Percentiles rank a stretch among this genome's conserved stretches.
Evolutionary conservation across 1,140 invertebrate genomes (phyloP).

Genomic region (Pristionchus pacificus): DNA sequence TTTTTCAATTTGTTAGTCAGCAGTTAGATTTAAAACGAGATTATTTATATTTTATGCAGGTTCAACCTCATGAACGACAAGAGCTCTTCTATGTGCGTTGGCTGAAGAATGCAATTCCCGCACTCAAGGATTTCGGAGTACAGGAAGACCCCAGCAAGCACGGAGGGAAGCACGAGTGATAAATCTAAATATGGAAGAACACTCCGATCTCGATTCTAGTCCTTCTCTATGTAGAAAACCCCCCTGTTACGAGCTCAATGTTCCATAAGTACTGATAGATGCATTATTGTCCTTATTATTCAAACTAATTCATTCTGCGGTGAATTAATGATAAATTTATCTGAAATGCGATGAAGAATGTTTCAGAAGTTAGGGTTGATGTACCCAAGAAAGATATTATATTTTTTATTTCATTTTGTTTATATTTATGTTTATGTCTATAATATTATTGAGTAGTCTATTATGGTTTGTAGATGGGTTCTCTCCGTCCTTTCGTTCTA

Average conservation of each 20-base stretch:
- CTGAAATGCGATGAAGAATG: no score
- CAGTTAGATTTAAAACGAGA: not conserved
- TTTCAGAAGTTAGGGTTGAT: no score
- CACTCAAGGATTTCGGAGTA: conserved; percentile 28
- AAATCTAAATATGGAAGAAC: no score
- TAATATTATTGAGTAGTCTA: no score
- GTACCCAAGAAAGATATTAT: no score
- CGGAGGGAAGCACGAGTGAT: not conserved
- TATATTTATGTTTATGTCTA: no score
- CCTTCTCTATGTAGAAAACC: not conserved
- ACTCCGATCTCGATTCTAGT: not conserved
- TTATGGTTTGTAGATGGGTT: conserved; percentile 88
- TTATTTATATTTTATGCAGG: not conserved
- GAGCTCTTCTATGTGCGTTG: conserved; percentile 42
- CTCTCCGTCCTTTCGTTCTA: conserved; percentile 82
- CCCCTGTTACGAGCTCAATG: no score
- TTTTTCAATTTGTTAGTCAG: not conserved
- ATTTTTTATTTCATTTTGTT: no score
- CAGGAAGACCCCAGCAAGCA: conserved; percentile 8
- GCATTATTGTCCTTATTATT: no score
- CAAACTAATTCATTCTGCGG: no score
- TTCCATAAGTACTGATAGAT: no score
- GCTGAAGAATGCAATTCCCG: conserved; percentile 36
- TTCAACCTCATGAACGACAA: conserved; percentile 15
- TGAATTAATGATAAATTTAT: no score